Base-by-base conservation (phyloP, 2,797 vertebrate species). In the Notamacropus eugenii region DNA sequence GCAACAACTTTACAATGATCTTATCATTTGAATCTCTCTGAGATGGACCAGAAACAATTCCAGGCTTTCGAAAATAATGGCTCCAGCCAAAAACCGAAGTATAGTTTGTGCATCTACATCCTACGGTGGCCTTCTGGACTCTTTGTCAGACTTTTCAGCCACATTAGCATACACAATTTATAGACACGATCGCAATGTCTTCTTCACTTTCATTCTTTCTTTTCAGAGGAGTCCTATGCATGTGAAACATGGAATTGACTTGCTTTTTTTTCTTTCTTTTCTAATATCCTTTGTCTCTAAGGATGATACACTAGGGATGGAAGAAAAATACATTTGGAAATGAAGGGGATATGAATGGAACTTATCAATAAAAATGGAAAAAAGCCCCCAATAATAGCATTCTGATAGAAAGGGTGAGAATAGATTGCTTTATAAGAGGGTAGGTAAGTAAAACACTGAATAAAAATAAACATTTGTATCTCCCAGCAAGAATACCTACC, bases 61-160 rank as follows among this genome's bases (percentile, higher is more conserved):
- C 92, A 92, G 55, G 22, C 93, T 96, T 97, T 96, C 95, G 11
- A n/a, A 91, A 92, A 82, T 82, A 93, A 58, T 55, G 55, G 19
- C 46, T 10, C 4, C 59, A n/a, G 29, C 74, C 90, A 96, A 87
- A 54, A 95, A 59, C 50, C 29, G 93, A 29, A 19, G 59, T 31
- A 10, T 19, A 74, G 5, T 74, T 74, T 74, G 5, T 40, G 5
- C 34, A 82, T 10, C 10, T 82, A 40, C n/a, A 46, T 40, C 8
- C 19, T 10, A 2, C 2, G 24, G 5, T 82, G 6, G n/a, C 8
- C 19, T 82, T 82, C 67, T 22, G 19, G 67, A 74, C 16, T 1
- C 6, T 46, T 82, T 82, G n/a, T 82, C 67, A 82, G 67, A 82
- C 67, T 82, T 82, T 46, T 40, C 19, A 40, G 67, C n/a, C 19